Conservation (phyloP, 2,888 invertebrate genomes). For the Drosophila diplacantha region DNA sequence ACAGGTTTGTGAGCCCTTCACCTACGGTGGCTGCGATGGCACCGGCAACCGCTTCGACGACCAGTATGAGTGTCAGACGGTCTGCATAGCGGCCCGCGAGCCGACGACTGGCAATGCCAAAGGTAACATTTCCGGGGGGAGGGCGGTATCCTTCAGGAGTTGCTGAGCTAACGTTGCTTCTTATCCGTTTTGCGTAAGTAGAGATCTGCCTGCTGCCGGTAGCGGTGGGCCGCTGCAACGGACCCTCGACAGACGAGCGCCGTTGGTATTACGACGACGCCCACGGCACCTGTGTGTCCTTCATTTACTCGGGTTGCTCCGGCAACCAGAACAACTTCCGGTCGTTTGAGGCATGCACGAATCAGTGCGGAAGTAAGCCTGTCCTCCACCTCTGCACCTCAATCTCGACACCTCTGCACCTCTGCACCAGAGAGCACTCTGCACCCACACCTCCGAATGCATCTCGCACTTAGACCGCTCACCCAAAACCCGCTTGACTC, state of each 20-base stretch:
- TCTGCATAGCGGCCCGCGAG: slow-evolving; percentile 83
- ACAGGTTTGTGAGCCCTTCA: slow-evolving; percentile 84
- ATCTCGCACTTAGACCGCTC: slow-evolving; percentile 32
- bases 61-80: slow-evolving; percentile 84
- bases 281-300: slow-evolving; percentile 85
- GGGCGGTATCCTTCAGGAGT: slow-evolving; percentile 13
- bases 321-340: slow-evolving; percentile 92
- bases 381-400: slow-evolving; percentile 36
- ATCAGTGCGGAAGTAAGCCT: slow-evolving; percentile 80
- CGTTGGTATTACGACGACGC: slow-evolving; percentile 87
- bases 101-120: slow-evolving; percentile 57
- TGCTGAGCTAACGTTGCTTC: slow-evolving; percentile 14
- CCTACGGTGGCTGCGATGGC: slow-evolving; percentile 90
- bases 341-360: slow-evolving; percentile 84
- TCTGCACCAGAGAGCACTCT: slow-evolving; percentile 6
- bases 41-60: slow-evolving; percentile 90
- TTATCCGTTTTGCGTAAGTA: slow-evolving; percentile 74
- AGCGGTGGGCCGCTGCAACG: slow-evolving; percentile 81
- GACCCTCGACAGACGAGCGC: slow-evolving; percentile 76
- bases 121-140: slow-evolving; percentile 66
- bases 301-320: slow-evolving; percentile 91
- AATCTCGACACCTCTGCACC: slow-evolving; percentile 9
- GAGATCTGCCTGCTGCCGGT: slow-evolving; percentile 83
- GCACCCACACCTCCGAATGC: slow-evolving; percentile 37
- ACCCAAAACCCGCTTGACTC: slow-evolving; percentile 40